Conservation (phyloP, 2,888 invertebrate species). For the Baronia brevicornis region DNA sequence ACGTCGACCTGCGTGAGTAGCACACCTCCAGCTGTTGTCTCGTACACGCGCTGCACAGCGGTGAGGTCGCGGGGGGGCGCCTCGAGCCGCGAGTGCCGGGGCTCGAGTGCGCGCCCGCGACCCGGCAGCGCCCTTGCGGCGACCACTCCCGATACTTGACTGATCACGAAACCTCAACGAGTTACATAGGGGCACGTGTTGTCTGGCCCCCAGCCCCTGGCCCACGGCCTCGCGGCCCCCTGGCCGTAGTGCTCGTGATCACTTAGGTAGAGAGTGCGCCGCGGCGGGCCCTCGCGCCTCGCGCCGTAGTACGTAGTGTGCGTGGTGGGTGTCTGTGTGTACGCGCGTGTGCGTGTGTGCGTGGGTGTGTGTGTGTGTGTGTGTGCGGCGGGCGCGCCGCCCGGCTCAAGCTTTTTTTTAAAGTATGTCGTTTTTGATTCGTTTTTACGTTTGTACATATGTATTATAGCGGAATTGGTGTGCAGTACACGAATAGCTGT, state of each 20-base stretch:
- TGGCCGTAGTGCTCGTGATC: slow-evolving; percentile 14
- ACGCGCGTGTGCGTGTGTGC: slow-evolving; percentile 19
- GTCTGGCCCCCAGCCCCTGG: slow-evolving; percentile 2
- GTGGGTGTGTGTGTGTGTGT: slow-evolving; percentile 17
- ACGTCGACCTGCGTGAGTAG: too few species aligned
- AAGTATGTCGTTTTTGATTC: slow-evolving; percentile 63
- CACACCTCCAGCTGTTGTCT: too few species aligned
- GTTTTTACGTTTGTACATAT: slow-evolving; percentile 74
- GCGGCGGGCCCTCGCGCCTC: slow-evolving; percentile 30
- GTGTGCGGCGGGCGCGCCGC: slow-evolving; percentile 26
- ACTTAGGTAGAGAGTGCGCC: slow-evolving; percentile 25
- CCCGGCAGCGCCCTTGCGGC: slow-evolving; percentile 16
- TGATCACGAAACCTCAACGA: slow-evolving; percentile 20
- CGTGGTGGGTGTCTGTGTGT: slow-evolving; percentile 17
- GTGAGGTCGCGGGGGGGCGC: too few species aligned
- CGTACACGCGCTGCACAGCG: too few species aligned
- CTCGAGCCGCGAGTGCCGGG: too few species aligned
- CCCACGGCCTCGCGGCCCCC: slow-evolving; percentile 10
- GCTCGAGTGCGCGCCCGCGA: slow-evolving; percentile 14
- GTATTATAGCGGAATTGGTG: slow-evolving; percentile 74
- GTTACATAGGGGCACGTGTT: too few species aligned
- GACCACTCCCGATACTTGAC: slow-evolving; percentile 26
- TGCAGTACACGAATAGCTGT: slow-evolving; percentile 67
- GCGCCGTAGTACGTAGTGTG: too few species aligned
- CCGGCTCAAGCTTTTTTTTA: slow-evolving; percentile 66